Base-by-base conservation (phyloP, 23 tunicate species). In the Phallusia fumigata region DNA sequence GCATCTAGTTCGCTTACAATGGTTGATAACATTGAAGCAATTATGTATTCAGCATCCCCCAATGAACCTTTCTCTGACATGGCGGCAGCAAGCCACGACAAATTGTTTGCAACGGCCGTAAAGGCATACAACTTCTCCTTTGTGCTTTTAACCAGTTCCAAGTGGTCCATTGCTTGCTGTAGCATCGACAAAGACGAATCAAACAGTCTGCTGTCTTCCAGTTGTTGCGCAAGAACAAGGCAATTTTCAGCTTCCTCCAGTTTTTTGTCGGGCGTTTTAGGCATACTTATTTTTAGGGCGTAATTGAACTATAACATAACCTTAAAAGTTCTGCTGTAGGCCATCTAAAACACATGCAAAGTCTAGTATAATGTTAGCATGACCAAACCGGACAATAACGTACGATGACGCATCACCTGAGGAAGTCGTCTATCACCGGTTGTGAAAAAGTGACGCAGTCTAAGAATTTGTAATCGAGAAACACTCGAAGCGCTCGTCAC, bases 61-160 rank as follows among this genome's bases (percentile, higher is more conserved):
- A 58, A 58, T 13, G 69, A 58, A 22, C 69, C 69, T 6, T 58
- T 58, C 28, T 58, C 69, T 3, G 69, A 22, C 69, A 58, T 58
- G 69, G 69, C 69, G 8, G 11, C 26, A 58, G 69, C 69, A 58
- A 58, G 69, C 69, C 69, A 58, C 28, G 69, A 58, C 69, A 58
- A 13, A 13, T 58, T 58, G 69, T 58, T 58, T 6, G 69, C 69
- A 6, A 58, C 69, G 5, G 13, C 69, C 28, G 69, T 58, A 58
- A 21, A 58, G 26, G 28, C 69, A 58, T 6, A 58, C 16, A 58
- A 13, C 28, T 24, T 58, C 2, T 58, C 69, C 28, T 16, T 58
- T 22, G 3, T 58, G 28, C 13, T 58, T 24, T 24, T 24, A 24
- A 58, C 69, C 28, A 58, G 69, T 58, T 58, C 69, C 28, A 58